Evolutionary conservation across 2,113 vertebrate genomes (phyloP), one percentile per base, ranked within the genome.

Genomic region (Otocyon megalotis): DNA sequence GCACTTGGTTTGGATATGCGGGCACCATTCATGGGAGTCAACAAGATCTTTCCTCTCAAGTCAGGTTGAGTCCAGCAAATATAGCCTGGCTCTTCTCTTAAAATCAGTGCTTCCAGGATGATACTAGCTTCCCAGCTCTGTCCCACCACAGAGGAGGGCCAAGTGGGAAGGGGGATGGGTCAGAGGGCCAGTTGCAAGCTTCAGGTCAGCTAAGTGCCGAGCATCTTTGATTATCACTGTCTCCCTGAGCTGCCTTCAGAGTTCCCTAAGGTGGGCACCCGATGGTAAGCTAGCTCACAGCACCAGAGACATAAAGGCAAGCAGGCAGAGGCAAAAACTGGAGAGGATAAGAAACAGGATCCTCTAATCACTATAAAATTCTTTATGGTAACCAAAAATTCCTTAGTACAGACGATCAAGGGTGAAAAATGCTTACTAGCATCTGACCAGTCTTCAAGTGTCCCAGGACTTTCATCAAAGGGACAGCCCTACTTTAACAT

Each of bases 341-440:
- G 63, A 60, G 13, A 9, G 2, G 9, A 67, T 48, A 56, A 28
- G 67, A 90, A 92, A 65, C 2, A 32, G 62, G 71, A 43, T 54
- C 43, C 48, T 90, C 67, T 32, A 16, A 37, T 48, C 30, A 32
- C 22, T 10, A 53, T 0, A 37, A 50, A 88, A 37, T 71, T 65
- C 65, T 65, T 77, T 32, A 86, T 37, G 50, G 30, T 83, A 83
- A 90, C 72, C 71, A 88, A 87, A 84, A 90, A 90, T 84, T 84
- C 53, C 69, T 96, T 72, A 86, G 90, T 50, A 76, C 32, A 54
- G 87, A 94, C 26, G 80, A 96, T 92, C 90, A 96, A 95, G 91
- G 58, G 65, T 56, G 58, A 69, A 81, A 71, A 92, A 20, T 37
- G 60, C 63, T 93, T 16, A 67, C 48, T 56, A 94, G 80, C 58